Evolutionary conservation across 2,113 vertebrate genomes (phyloP).

Genomic region (Ictalurus furcatus): DNA sequence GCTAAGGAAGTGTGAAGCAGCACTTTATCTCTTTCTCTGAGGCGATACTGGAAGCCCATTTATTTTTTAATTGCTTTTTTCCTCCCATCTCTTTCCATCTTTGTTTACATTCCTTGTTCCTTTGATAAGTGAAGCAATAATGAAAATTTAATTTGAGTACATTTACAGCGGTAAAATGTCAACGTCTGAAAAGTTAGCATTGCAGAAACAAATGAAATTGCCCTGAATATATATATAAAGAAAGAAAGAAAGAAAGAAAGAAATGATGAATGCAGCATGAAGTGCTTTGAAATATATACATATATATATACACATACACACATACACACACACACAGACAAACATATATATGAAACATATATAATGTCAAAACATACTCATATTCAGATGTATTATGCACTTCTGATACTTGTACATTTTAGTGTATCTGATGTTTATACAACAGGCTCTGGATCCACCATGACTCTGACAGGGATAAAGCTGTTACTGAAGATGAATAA

Average conservation of each 20-base stretch:
- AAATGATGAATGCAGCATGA: slow-evolving; percentile 10
- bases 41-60: slow-evolving; percentile 56
- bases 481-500: not conserved
- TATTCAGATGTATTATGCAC: not conserved
- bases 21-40: slow-evolving; percentile 57
- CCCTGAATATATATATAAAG: slow-evolving; percentile 22
- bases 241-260: not conserved
- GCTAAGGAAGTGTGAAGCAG: slow-evolving; percentile 17
- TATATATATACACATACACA: no score
- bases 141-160: slow-evolving; percentile 65
- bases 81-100: slow-evolving; percentile 56
- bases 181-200: slow-evolving; percentile 33
- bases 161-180: slow-evolving; percentile 56
- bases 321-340: no score
- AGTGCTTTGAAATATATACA: not conserved
- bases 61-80: slow-evolving; percentile 67
- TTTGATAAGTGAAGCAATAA: slow-evolving; percentile 62
- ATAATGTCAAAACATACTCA: not conserved
- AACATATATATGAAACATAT: no score
- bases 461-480: not conserved
- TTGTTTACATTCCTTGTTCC: slow-evolving; percentile 62
- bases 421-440: not conserved
- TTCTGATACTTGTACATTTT: not conserved
- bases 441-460: not conserved
- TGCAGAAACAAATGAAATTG: slow-evolving; percentile 22